These are phyloP conservation scores for Cacoxenus indagator DNA, from an alignment of 2,888 invertebrate genomes.

Conservation along the genomic window DNA sequence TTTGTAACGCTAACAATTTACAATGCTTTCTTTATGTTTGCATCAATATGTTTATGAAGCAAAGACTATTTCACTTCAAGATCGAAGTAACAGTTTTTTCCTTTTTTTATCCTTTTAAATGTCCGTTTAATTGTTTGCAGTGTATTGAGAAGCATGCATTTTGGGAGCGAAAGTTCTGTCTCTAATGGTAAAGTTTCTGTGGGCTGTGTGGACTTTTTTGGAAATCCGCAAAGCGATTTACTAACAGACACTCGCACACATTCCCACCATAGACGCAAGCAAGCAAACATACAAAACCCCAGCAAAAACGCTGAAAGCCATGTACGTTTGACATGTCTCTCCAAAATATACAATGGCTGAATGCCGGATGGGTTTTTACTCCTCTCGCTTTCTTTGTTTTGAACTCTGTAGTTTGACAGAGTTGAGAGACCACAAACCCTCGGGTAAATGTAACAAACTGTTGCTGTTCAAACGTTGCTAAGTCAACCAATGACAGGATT, in stretches of 20 bases:
- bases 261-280: too few relatives aligned
- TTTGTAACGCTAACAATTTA: too few relatives aligned
- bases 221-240: neutral
- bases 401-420: neutral
- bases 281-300: too few relatives aligned
- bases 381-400: neutral
- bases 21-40: too few relatives aligned
- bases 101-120: neutral
- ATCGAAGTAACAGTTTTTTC: neutral
- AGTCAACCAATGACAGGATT: too few relatives aligned
- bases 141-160: neutral
- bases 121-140: neutral
- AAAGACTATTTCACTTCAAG: too few relatives aligned
- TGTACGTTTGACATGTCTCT: slow-evolving; percentile 15
- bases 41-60: too few relatives aligned
- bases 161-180: neutral
- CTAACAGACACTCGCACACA: neutral
- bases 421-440: neutral
- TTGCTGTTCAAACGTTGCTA: too few relatives aligned
- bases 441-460: slow-evolving; percentile 7
- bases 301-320: slow-evolving; percentile 12
- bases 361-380: neutral
- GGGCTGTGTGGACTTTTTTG: neutral
- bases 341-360: neutral
- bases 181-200: slow-evolving; percentile 9